phyloP scores from a whole-genome alignment of 2,888 invertebrate genomes.

The Eugnorisma glareosa region DNA sequence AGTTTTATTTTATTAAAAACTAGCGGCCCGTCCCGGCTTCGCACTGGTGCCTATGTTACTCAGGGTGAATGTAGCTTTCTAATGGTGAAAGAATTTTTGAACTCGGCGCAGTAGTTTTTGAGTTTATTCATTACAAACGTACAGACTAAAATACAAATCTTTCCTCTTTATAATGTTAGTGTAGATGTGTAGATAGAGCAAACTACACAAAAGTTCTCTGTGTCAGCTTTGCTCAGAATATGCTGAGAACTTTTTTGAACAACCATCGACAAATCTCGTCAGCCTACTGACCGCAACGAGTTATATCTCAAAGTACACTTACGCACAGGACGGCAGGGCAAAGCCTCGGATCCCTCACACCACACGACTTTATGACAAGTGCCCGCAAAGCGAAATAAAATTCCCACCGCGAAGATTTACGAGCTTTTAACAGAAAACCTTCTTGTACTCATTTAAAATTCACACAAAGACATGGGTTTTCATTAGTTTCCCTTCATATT shows the following conservation, averaged over 20 bases:
- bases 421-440: slow-evolving; percentile 65
- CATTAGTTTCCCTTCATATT: slow-evolving; percentile 71
- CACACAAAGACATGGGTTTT: slow-evolving; percentile 72
- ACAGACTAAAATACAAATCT: too few species aligned
- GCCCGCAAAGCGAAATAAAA: slow-evolving; percentile 54
- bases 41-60: too few species aligned
- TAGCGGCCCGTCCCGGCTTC: too few species aligned
- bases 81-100: too few species aligned
- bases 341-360: slow-evolving; percentile 33
- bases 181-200: too few species aligned
- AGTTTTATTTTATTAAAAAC: slow-evolving; percentile 11
- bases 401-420: slow-evolving; percentile 68
- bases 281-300: slow-evolving; percentile 65
- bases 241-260: slow-evolving; percentile 51
- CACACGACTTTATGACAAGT: slow-evolving; percentile 53
- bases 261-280: slow-evolving; percentile 66
- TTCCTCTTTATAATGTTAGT: too few species aligned
- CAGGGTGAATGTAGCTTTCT: too few species aligned
- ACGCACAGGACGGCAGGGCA: slow-evolving; percentile 45
- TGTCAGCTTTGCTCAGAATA: slow-evolving; percentile 23
- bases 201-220: slow-evolving; percentile 6
- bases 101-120: too few species aligned
- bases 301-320: slow-evolving; percentile 63
- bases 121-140: too few species aligned
- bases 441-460: slow-evolving; percentile 72